These are phyloP conservation scores for Oligia strigilis DNA, from an alignment of 2,888 invertebrate genomes.

Conservation along the genomic window DNA sequence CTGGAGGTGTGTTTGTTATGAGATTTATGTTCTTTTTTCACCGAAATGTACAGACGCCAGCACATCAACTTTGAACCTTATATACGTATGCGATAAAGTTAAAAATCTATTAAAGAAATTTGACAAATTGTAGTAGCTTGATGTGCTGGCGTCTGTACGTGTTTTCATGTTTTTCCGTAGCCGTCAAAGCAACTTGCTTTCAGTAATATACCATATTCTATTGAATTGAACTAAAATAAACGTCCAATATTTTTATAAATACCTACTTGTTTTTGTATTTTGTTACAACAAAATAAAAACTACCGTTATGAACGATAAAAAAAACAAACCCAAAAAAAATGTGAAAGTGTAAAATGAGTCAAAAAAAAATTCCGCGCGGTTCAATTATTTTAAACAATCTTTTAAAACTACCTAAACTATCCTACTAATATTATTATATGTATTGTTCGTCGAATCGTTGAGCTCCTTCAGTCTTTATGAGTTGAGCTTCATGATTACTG, in stretches of 20 bases:
- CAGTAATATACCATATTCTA: background rate
- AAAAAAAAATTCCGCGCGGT: background rate
- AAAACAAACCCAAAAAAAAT: background rate
- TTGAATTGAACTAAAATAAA: too few relatives aligned
- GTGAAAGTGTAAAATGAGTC: too few relatives aligned
- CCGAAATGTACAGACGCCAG: too few relatives aligned
- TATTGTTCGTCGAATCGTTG: background rate
- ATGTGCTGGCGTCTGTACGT: too few relatives aligned
- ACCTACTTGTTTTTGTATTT: too few relatives aligned
- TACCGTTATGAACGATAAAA: background rate
- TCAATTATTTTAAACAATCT: background rate
- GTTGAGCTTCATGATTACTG: background rate
- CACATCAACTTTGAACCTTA: too few relatives aligned
- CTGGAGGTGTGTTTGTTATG: background rate
- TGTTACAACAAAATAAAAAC: too few relatives aligned
- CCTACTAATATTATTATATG: too few relatives aligned
- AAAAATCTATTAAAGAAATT: too few relatives aligned
- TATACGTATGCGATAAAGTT: too few relatives aligned
- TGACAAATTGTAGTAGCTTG: too few relatives aligned
- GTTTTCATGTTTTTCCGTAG: background rate
- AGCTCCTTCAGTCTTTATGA: background rate
- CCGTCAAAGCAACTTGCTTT: background rate
- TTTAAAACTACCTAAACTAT: background rate
- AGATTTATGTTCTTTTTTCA: conserved; percentile 17
- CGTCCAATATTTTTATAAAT: too few relatives aligned